Conservation (phyloP, 2,113 vertebrate species). For the Tautogolabrus adspersus region DNA sequence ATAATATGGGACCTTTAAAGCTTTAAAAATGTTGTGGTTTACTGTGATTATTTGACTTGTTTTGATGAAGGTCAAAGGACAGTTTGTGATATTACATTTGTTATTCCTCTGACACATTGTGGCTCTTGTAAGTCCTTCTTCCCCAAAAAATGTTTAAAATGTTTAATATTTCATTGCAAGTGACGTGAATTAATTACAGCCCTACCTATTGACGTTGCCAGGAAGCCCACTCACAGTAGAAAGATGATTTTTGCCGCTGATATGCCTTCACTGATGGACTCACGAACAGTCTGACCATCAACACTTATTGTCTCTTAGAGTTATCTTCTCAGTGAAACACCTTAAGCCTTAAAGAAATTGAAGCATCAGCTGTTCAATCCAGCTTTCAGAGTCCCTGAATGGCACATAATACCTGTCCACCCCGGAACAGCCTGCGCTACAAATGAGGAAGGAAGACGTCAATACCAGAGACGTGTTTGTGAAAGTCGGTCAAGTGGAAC, state of each 20-base stretch:
- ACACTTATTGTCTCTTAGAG: slow-evolving; percentile 4
- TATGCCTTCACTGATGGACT: background rate
- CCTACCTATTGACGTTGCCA: too few relatives aligned
- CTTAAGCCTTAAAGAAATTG: slow-evolving; percentile 18
- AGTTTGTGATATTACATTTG: too few relatives aligned
- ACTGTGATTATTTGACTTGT: too few relatives aligned
- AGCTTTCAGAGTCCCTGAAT: slow-evolving; percentile 25
- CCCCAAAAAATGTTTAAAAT: too few relatives aligned
- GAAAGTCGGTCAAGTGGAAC: slow-evolving; percentile 53
- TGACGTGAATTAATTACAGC: too few relatives aligned
- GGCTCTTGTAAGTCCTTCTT: too few relatives aligned
- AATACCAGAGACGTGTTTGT: slow-evolving; percentile 27
- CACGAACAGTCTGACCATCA: slow-evolving; percentile 4
- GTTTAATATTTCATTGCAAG: too few relatives aligned
- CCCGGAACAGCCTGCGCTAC: slow-evolving; percentile 1
- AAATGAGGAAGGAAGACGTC: slow-evolving; percentile 40
- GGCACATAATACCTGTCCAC: slow-evolving; percentile 27
- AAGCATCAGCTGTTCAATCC: slow-evolving; percentile 40
- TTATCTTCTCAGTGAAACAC: slow-evolving; percentile 37
- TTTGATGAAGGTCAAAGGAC: too few relatives aligned
- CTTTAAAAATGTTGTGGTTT: too few relatives aligned
- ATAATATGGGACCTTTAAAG: too few relatives aligned
- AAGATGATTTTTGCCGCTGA: background rate
- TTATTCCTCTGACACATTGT: too few relatives aligned
- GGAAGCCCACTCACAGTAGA: too few relatives aligned